Evolutionary conservation across 2,113 vertebrate genomes (phyloP), one percentile per base, ranked within the genome.

Genomic region (Clarias magur): DNA sequence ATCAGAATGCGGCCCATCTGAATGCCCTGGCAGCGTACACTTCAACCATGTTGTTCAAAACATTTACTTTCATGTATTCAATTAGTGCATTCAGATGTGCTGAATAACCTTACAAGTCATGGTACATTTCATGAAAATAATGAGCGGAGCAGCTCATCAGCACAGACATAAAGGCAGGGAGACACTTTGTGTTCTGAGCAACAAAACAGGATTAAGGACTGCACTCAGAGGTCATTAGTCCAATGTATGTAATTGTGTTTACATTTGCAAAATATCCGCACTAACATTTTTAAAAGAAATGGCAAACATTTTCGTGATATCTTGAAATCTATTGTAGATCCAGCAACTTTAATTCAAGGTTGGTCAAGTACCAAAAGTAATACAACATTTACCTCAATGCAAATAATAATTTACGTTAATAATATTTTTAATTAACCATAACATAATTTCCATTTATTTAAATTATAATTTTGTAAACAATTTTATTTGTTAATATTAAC

Each of bases 121-220:
- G 68, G 38, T 87, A 87, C 86, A 83, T 87, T 87, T 87, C 86
- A 76, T 83, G 70, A 72, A 82, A 83, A 87, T 87, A 87, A 87
- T 87, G 86, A 87, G 86, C 34, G 30, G 34, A 75, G 57, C 57
- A 75, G 57, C 62, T 76, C 68, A 76, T 75, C 86, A 76, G 57
- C 57, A 56, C 63, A 68, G 19, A 27, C 19, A 70, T 21, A 59
- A 68, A 68, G 76, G 60, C 53, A 78, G n/a, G 75, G 27, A 54
- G 72, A 25, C 54, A 48, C 84, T 25, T 30, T 56, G 72, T 63
- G 59, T 70, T 85, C 65, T 63, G 68, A 73, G 12, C 30, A 82
- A 53, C 23, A 15, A 59, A 80, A 68, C 73, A 54, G 23, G 62
- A 56, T 86, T 57, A 42, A 67, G 27, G 76, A 80, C 60, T 85